These are phyloP conservation scores for Zosterops lateralis DNA, from an alignment of 2,113 vertebrate genomes.

Conservation along the genomic window DNA sequence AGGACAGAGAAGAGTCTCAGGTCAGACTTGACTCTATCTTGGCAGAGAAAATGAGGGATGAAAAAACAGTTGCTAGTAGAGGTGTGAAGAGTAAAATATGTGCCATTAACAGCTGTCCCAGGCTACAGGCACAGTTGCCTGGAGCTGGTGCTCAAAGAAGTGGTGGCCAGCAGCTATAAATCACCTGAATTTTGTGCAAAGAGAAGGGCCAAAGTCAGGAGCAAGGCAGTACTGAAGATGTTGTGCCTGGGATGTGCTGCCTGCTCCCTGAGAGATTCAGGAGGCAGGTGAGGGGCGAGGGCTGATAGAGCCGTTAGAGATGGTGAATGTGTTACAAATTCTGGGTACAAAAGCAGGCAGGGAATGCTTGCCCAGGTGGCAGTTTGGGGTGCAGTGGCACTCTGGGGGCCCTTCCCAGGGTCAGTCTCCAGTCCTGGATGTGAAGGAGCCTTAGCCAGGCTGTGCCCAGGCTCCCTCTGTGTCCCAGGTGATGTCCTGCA, in stretches of 20 bases:
- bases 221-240: fast-evolving
- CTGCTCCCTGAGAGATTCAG: neutral
- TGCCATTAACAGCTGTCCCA: fast-evolving
- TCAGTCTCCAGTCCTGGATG: neutral
- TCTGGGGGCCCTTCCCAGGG: neutral
- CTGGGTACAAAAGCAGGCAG: neutral
- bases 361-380: neutral
- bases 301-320: neutral
- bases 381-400: neutral
- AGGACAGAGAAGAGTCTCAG: neutral
- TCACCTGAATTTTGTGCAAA: neutral
- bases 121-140: fast-evolving
- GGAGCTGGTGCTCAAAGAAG: neutral
- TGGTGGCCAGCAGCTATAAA: neutral
- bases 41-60: neutral
- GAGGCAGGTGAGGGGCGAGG: neutral
- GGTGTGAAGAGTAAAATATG: neutral
- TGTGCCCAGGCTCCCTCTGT: neutral
- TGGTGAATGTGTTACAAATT: neutral
- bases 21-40: neutral
- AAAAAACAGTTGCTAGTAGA: neutral
- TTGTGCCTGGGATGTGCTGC: neutral
- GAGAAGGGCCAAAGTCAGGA: neutral
- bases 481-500: neutral
- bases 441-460: neutral